Conservation (phyloP, 2,888 invertebrate species). For the Keiferia lycopersicella region DNA sequence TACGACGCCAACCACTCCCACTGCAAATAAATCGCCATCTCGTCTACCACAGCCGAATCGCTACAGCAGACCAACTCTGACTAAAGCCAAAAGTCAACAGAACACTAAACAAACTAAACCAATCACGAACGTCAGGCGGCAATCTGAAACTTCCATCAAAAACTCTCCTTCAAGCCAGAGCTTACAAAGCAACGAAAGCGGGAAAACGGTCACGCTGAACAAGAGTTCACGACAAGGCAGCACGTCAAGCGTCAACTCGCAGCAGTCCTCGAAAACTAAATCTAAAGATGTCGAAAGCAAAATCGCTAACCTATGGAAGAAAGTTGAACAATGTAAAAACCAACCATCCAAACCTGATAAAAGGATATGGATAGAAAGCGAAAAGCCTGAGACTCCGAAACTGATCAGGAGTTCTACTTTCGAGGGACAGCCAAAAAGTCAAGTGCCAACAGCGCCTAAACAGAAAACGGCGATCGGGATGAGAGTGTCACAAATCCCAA, state of each 20-base stretch:
- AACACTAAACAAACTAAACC: constrained; percentile 47
- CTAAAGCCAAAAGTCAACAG: constrained; percentile 46
- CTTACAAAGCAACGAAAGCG: constrained; percentile 78
- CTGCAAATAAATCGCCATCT: constrained; percentile 68
- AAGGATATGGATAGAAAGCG: constrained; percentile 81
- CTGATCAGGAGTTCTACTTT: constrained; percentile 84
- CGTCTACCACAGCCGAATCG: constrained; percentile 64
- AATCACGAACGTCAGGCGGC: constrained; percentile 40
- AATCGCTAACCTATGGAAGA: constrained; percentile 90
- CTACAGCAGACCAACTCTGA: constrained; percentile 50
- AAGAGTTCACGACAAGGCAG: constrained; percentile 65
- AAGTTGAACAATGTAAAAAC: constrained; percentile 85
- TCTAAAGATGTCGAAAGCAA: constrained; percentile 87
- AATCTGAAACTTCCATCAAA: constrained; percentile 60
- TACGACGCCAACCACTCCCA: constrained; percentile 54
- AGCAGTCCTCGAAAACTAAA: constrained; percentile 70
- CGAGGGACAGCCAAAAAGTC: constrained; percentile 77
- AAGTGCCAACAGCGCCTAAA: constrained; percentile 63
- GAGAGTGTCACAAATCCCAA: constrained; percentile 71
- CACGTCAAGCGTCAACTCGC: constrained; percentile 83
- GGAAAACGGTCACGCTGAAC: constrained; percentile 67
- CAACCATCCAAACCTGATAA: constrained; percentile 81
- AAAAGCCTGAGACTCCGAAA: constrained; percentile 63
- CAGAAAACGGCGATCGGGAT: constrained; percentile 76
- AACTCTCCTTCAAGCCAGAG: constrained; percentile 80